Base-by-base conservation (phyloP, 2,113 vertebrate genomes). In the Canis aureus region DNA sequence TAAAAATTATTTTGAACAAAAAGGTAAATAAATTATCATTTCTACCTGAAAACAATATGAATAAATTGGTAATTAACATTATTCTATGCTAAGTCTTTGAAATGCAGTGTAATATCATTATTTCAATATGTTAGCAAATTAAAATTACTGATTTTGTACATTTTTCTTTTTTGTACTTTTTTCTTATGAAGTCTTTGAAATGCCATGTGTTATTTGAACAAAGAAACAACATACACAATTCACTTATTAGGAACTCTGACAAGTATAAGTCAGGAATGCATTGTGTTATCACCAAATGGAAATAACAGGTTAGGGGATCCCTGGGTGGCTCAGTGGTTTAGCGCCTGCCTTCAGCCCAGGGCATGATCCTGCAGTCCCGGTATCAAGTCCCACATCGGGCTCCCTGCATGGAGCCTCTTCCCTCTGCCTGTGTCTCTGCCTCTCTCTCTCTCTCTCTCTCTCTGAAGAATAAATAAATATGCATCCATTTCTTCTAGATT, bases 61-160 rank as follows among this genome's bases (percentile, higher is more conserved):
- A 51, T 84, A 78, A 51, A 82, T 81, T 19, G 23, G 10, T 57
- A 15, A 64, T 71, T 79, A 79, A 51, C 32, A 60, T 78, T 29
- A 57, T 85, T 62, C 55, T 53, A 94, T 51, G n/a, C 22, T 38
- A 96, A 51, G 66, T 83, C 35, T 69, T 93, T 93, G 78, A 88
- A 88, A 49, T 88, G 12, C 27, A 80, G 27, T 27, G 16, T 6
- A 67, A 67, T 32, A 67, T 32, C 23, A 92, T 57, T 92, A 66
- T 78, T 89, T 93, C n/a, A 84, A 93, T 29, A 83, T 82, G 32
- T 67, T 81, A 96, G 43, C 80, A 83, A 69, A 32, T 89, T 57
- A n/a, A 96, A 73, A 74, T 74, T 27, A 80, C 76, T 73, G 71
- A 71, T 43, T 55, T 35, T 83, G 83, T 35, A 74, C 38, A 38